phyloP scores from a whole-genome alignment of 1,140 invertebrate genomes.

The Triops cancriformis region DNA sequence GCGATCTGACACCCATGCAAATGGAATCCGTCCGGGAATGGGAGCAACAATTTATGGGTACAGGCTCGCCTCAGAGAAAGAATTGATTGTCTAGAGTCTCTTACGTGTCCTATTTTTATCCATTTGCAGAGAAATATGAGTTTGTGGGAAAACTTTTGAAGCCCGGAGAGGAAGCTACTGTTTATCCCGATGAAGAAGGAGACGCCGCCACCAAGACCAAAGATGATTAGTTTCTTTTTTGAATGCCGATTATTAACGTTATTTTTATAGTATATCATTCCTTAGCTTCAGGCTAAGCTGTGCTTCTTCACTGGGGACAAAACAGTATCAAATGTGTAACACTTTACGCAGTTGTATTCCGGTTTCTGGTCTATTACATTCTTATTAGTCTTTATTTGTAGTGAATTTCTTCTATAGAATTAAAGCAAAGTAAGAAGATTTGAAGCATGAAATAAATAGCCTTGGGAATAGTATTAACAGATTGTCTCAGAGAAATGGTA shows the following conservation, averaged over 20 bases:
- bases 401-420: too few relatives aligned
- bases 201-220: constrained; percentile 30
- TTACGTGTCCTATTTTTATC: neutral
- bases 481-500: too few relatives aligned
- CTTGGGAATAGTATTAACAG: too few relatives aligned
- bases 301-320: neutral
- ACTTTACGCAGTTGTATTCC: neutral
- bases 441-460: too few relatives aligned
- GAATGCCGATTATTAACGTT: neutral
- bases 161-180: constrained; percentile 79
- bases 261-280: constrained; percentile 4
- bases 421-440: too few relatives aligned
- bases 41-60: constrained; percentile 93
- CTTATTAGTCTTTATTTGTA: neutral
- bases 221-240: constrained; percentile 7
- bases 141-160: constrained; percentile 83
- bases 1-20: constrained; percentile 72
- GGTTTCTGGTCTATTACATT: neutral
- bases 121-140: constrained; percentile 81
- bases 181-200: constrained; percentile 82
- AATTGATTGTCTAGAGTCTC: neutral
- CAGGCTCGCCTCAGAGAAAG: too few relatives aligned
- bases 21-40: constrained; percentile 87
- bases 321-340: neutral
- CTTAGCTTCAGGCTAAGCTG: neutral